Conservation (phyloP, 2,113 vertebrate species). For the Misgurnus anguillicaudatus region DNA sequence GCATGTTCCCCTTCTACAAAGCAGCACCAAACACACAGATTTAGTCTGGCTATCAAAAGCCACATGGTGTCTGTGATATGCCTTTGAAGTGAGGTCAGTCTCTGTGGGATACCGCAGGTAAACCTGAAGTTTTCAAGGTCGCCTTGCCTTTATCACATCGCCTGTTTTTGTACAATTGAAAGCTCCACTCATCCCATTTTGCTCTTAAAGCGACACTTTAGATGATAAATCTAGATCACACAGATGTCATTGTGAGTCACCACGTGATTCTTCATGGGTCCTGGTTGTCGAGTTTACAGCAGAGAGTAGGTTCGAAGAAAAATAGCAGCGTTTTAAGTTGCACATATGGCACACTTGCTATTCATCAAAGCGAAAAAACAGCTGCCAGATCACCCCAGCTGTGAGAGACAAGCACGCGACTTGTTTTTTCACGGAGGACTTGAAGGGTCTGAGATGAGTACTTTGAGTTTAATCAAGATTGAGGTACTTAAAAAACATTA, state of each 20-base stretch:
- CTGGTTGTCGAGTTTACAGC: background rate
- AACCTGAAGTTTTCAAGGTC: constrained; percentile 19
- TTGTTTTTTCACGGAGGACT: background rate
- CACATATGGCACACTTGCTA: background rate
- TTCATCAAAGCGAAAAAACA: constrained; percentile 19
- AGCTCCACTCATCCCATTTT: background rate
- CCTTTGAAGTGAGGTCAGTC: constrained; percentile 12
- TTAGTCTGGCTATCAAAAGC: constrained; percentile 6
- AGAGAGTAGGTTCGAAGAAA: background rate
- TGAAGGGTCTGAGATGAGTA: background rate
- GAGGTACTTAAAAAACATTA: constrained; percentile 1
- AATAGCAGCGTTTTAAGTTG: background rate
- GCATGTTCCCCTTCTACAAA: background rate
- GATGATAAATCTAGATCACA: constrained; percentile 11
- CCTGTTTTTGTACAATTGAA: background rate
- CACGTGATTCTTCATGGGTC: background rate
- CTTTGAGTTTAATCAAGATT: background rate
- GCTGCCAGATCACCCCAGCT: background rate
- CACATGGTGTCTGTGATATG: background rate
- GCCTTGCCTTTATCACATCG: background rate
- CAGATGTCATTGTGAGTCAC: constrained; percentile 6
- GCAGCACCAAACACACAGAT: constrained; percentile 1
- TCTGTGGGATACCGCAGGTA: constrained; percentile 7
- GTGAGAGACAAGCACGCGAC: background rate
- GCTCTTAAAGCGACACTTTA: background rate